phyloP scores from a whole-genome alignment of 2,113 vertebrate species.

The Danionella cerebrum region DNA sequence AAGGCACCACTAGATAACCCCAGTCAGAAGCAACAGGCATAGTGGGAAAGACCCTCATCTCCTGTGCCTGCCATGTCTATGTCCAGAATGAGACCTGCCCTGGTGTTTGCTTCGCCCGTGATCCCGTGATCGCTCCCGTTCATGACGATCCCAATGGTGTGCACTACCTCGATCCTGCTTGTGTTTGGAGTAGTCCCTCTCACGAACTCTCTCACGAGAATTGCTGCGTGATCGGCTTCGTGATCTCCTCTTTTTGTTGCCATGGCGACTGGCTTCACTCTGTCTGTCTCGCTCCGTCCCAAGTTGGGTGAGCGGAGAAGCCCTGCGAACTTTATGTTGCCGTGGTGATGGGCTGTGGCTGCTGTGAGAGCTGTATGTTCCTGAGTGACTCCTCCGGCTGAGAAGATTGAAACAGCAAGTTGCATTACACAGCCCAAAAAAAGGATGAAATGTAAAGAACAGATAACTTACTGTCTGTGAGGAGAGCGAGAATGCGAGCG shows the following conservation, averaged over 20 bases:
- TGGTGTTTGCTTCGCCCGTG: conserved; percentile 86
- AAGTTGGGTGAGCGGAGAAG: conserved; percentile 61
- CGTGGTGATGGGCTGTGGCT: conserved; percentile 86
- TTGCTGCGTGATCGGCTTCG: conserved; percentile 77
- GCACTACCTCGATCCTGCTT: conserved; percentile 68
- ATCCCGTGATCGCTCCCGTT: conserved; percentile 83
- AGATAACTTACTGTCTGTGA: conserved; percentile 77
- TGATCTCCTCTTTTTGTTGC: conserved; percentile 85
- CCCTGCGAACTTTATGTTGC: conserved; percentile 77
- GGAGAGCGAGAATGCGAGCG: conserved; percentile 59
- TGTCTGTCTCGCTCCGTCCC: conserved; percentile 73
- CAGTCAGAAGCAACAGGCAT: not conserved
- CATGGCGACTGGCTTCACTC: conserved; percentile 77
- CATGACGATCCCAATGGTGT: conserved; percentile 76
- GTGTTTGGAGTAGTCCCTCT: conserved; percentile 71
- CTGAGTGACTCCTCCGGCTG: conserved; percentile 73
- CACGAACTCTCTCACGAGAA: conserved; percentile 63
- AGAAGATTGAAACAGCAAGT: not conserved
- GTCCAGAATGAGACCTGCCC: conserved; percentile 74
- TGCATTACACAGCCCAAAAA: not conserved
- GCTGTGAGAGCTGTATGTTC: conserved; percentile 89
- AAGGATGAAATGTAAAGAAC: not conserved
- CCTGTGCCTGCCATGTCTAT: conserved; percentile 73
- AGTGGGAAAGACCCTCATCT: conserved; percentile 66
- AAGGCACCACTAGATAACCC: not conserved